Evolutionary conservation across 2,888 invertebrate species (phyloP).

Genomic region (Diaprepes abbreviatus): DNA sequence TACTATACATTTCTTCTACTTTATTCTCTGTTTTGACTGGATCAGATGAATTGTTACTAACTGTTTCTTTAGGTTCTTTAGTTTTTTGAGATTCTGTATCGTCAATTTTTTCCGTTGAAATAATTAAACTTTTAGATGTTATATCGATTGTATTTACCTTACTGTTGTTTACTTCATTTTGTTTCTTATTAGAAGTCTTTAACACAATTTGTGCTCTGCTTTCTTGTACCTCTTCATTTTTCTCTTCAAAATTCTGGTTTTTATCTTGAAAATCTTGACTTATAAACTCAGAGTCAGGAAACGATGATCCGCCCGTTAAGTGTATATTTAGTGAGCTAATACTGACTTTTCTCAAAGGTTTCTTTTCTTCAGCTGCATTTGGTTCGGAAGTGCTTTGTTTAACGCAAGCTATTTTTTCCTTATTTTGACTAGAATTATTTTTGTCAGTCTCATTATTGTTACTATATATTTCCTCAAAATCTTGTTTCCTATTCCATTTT

Average conservation of each 20-base stretch:
- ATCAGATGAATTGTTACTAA: not conserved
- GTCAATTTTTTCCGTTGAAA: constrained; percentile 8
- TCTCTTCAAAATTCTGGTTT: not conserved
- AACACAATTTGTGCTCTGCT: constrained; percentile 42
- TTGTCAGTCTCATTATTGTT: not conserved
- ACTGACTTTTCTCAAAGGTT: constrained; percentile 50
- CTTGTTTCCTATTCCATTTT: too few species aligned
- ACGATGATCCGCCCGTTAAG: constrained; percentile 24
- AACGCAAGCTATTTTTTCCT: too few species aligned
- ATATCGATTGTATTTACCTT: not conserved
- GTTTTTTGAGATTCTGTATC: not conserved
- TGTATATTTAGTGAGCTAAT: constrained; percentile 48
- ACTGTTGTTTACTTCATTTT: not conserved
- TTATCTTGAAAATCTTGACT: not conserved
- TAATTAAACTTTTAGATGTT: not conserved
- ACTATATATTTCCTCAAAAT: not conserved
- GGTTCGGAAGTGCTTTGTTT: not conserved
- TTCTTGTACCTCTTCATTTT: constrained; percentile 30
- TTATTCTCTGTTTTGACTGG: not conserved
- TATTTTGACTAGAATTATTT: too few species aligned
- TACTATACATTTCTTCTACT: too few species aligned
- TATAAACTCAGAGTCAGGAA: not conserved
- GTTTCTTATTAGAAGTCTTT: not conserved
- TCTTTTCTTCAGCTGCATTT: constrained; percentile 10
- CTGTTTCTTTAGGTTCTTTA: not conserved